Evolutionary conservation across 2,888 invertebrate species (phyloP).

Genomic region (Anaspis maculata): DNA sequence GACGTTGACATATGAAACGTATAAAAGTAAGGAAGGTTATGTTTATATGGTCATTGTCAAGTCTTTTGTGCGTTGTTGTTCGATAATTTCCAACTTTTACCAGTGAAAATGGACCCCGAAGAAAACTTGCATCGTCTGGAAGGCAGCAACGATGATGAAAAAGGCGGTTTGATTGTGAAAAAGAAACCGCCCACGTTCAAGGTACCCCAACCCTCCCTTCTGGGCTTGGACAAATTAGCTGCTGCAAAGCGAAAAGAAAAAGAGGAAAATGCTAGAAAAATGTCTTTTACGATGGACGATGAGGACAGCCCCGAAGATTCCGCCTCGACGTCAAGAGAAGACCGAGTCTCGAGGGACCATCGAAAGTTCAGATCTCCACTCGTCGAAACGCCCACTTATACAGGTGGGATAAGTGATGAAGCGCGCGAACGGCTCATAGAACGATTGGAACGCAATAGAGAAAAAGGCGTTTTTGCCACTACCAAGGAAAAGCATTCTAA

Average conservation of each 20-base stretch:
- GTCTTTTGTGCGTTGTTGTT: no score
- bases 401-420: conserved; percentile 81
- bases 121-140: conserved; percentile 62
- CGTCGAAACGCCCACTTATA: conserved; percentile 89
- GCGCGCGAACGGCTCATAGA: conserved; percentile 66
- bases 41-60: no score
- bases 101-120: conserved; percentile 40
- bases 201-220: conserved; percentile 64
- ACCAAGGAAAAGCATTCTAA: conserved; percentile 36
- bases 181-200: conserved; percentile 67
- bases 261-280: conserved; percentile 54
- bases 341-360: conserved; percentile 26
- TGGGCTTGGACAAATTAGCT: conserved; percentile 81
- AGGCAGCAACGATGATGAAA: conserved; percentile 50
- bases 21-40: no score
- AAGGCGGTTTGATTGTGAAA: conserved; percentile 64
- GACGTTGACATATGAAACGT: no score
- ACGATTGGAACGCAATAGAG: conserved; percentile 49
- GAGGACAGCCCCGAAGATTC: conserved; percentile 42
- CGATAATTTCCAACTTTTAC: no score
- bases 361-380: conserved; percentile 70
- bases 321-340: conserved; percentile 32
- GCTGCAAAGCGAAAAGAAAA: conserved; percentile 59
- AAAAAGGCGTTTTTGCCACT: conserved; percentile 64
- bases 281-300: conserved; percentile 50